Conservation (phyloP, 2,113 vertebrate genomes). For the Petrocephalus microphthalmus region DNA sequence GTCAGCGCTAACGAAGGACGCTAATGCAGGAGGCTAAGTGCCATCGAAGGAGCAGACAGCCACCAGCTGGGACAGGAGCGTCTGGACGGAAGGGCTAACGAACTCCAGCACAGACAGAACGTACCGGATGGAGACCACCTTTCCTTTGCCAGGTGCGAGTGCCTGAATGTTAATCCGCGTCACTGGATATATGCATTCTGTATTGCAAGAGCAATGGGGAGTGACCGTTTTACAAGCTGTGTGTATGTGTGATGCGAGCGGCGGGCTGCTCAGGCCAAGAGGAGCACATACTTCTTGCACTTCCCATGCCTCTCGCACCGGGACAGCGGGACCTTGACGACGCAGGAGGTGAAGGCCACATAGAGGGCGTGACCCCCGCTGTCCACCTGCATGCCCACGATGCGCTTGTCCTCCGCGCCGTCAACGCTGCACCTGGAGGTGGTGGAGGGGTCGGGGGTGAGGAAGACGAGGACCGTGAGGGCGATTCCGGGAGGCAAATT, state of each 20-base stretch:
- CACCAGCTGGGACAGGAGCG: not conserved
- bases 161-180: not conserved
- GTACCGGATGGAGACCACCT: not conserved
- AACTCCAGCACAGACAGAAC: not conserved
- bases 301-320: slow-evolving; percentile 82
- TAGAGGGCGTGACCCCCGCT: slow-evolving; percentile 72
- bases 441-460: not conserved
- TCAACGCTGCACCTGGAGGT: slow-evolving; percentile 83
- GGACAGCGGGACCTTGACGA: slow-evolving; percentile 84
- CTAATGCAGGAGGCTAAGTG: not conserved
- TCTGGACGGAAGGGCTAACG: not conserved
- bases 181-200: not conserved
- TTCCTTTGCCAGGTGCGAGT: not conserved
- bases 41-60: not conserved
- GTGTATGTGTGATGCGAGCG: not conserved
- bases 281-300: slow-evolving; percentile 81
- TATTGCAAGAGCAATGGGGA: not conserved
- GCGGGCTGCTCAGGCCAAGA: not conserved
- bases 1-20: not conserved
- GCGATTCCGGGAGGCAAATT: slow-evolving; percentile 53
- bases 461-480: not conserved
- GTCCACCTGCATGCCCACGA: slow-evolving; percentile 88
- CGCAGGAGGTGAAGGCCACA: slow-evolving; percentile 86
- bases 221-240: not conserved
- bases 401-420: slow-evolving; percentile 85